Percentiles rank a stretch among this genome's conserved stretches.
These are phyloP conservation scores for Melanotus villosus DNA, from an alignment of 2,888 invertebrate species.

Conservation along the genomic window DNA sequence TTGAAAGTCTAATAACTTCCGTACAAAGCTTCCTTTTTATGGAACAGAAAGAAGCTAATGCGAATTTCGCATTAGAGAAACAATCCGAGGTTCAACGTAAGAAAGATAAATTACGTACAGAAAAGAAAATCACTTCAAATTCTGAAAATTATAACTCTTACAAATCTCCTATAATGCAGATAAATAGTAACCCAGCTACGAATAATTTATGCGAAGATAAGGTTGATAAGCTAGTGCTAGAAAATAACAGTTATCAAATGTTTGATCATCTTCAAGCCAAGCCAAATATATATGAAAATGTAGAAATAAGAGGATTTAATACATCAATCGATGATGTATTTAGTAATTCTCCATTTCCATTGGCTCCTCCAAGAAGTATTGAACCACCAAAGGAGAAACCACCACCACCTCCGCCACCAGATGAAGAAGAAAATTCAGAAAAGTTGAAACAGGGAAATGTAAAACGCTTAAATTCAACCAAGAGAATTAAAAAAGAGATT, in stretches of 20 bases:
- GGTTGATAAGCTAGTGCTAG: not conserved
- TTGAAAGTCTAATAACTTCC: not conserved
- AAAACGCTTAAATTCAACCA: slow-evolving; percentile 85
- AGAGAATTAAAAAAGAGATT: slow-evolving; percentile 88
- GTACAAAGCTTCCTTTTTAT: slow-evolving; percentile 22
- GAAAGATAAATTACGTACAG: not conserved
- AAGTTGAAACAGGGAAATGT: slow-evolving; percentile 63
- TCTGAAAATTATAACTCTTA: not conserved
- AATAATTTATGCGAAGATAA: not conserved
- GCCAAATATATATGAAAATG: slow-evolving; percentile 70
- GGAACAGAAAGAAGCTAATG: slow-evolving; percentile 9
- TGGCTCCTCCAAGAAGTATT: slow-evolving; percentile 52
- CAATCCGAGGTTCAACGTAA: not conserved
- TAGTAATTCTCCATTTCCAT: slow-evolving; percentile 67
- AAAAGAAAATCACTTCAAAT: not conserved
- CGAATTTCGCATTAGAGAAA: slow-evolving; percentile 10
- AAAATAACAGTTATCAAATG: slow-evolving; percentile 13
- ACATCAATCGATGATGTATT: slow-evolving; percentile 66
- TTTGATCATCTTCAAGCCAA: slow-evolving; percentile 54
- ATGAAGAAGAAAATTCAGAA: slow-evolving; percentile 64
- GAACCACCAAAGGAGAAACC: slow-evolving; percentile 77
- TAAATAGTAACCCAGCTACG: not conserved
- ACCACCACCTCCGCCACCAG: slow-evolving; percentile 73
- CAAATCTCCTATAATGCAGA: not conserved
- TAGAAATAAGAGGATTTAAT: slow-evolving; percentile 36